Conservation (phyloP, 2,888 invertebrate species). For the Macropis europaea region DNA sequence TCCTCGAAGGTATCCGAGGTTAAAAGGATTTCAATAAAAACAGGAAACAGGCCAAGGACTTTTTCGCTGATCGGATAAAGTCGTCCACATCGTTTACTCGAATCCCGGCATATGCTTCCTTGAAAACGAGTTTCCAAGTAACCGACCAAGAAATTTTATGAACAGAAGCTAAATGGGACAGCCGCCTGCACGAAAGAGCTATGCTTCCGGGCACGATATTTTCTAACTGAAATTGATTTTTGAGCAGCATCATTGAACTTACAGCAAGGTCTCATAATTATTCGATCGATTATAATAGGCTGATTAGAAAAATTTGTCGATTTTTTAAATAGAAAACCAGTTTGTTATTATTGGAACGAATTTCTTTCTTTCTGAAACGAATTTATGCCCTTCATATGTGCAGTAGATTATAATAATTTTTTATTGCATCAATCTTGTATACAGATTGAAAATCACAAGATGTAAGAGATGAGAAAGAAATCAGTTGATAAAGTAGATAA, state of each 20-base stretch:
- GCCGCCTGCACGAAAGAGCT: neutral
- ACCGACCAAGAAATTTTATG: conserved; percentile 44
- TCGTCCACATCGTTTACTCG: conserved; percentile 58
- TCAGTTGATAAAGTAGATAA: too few relatives aligned
- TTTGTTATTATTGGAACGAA: too few relatives aligned
- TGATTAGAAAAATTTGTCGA: too few relatives aligned
- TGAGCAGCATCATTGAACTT: neutral
- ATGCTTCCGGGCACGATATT: neutral
- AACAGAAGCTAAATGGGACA: conserved; percentile 39
- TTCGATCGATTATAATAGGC: too few relatives aligned
- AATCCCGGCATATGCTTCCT: conserved; percentile 45
- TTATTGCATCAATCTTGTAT: too few relatives aligned
- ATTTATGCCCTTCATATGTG: too few relatives aligned
- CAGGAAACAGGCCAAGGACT: conserved; percentile 58
- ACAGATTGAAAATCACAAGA: too few relatives aligned
- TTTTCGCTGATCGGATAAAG: conserved; percentile 61
- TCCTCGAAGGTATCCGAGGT: conserved; percentile 24
- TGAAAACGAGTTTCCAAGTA: conserved; percentile 40
- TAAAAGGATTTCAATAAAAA: conserved; percentile 55
- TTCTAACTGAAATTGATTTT: neutral
- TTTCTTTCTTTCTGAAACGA: too few relatives aligned
- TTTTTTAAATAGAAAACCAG: too few relatives aligned
- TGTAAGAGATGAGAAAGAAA: too few relatives aligned
- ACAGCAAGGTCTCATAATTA: too few relatives aligned
- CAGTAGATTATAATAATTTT: too few relatives aligned